Evolutionary conservation across 2,888 invertebrate species (phyloP).

Genomic region (Blastobasis adustella): DNA sequence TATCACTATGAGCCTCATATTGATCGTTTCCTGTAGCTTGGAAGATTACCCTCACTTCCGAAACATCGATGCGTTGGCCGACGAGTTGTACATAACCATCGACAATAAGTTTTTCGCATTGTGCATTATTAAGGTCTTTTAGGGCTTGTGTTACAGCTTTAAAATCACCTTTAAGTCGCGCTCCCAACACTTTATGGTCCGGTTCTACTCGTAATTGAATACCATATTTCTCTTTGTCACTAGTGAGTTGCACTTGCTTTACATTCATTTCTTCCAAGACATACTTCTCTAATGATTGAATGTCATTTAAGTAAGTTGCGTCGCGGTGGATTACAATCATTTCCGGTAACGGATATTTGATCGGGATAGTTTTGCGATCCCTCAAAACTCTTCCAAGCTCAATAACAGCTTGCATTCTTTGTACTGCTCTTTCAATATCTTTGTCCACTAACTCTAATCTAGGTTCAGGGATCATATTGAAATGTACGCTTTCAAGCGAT

Average conservation of each 20-base stretch:
- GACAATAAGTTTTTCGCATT: slow-evolving; percentile 84
- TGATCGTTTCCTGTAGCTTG: slow-evolving; percentile 79
- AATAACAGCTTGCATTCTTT: slow-evolving; percentile 95
- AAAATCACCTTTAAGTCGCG: slow-evolving; percentile 91
- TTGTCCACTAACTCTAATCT: slow-evolving; percentile 83
- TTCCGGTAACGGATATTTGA: slow-evolving; percentile 97
- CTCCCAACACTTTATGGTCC: slow-evolving; percentile 93
- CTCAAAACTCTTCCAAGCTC: slow-evolving; percentile 94
- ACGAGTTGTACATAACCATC: slow-evolving; percentile 82
- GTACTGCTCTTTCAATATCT: slow-evolving; percentile 91
- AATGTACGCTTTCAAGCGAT: slow-evolving; percentile 89
- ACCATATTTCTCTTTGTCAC: slow-evolving; percentile 94
- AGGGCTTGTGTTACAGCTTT: slow-evolving; percentile 90
- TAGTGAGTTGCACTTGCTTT: slow-evolving; percentile 85
- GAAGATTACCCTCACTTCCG: slow-evolving; percentile 90
- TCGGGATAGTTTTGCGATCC: slow-evolving; percentile 93
- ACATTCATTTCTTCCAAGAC: slow-evolving; percentile 96
- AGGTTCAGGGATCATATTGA: slow-evolving; percentile 89
- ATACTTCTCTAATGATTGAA: slow-evolving; percentile 86
- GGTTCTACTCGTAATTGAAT: slow-evolving; percentile 94
- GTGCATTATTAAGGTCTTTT: slow-evolving; percentile 83
- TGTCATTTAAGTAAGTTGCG: slow-evolving; percentile 82
- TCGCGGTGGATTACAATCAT: slow-evolving; percentile 96
- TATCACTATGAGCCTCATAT: slow-evolving; percentile 94
- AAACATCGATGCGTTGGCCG: slow-evolving; percentile 84